Base-by-base conservation (phyloP, 2,888 invertebrate genomes). In the Pyrrhia umbra region DNA sequence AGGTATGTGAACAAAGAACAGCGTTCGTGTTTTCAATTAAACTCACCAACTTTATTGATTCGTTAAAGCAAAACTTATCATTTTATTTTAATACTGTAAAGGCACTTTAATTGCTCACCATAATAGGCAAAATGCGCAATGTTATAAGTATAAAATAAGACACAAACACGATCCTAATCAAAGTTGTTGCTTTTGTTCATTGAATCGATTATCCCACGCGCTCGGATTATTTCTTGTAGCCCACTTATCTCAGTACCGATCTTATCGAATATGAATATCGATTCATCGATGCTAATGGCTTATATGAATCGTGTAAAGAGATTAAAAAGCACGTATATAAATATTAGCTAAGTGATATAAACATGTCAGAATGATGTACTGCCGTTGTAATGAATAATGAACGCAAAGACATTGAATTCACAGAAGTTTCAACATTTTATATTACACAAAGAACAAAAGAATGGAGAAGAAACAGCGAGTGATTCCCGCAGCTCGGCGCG, bases 121-220 rank as follows among this genome's bases (percentile, higher is more conserved):
- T 61, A 65, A 52, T 45, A 45, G 60, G 62, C 65, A 52, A 63
- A 66, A 83, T 68, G 62, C 72, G 64, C 73, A 76, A 75, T 74
- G 73, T 81, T 80, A 69, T 72, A 80, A 82, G 82, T 81, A 47
- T 79, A 76, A 79, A 84, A 80, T 84, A 74, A 86, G 85, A 85
- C 83, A 83, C 85, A 86, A 87, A 85, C 81, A 81, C 76, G 86
- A 87, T 87, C 77, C 70, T 85, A 85, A 90, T 88, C 88, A 79
- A 68, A 79, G 78, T 76, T 82, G 81, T 82, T 83, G 83, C 85
- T 87, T 89, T 89, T 89, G 88, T 91, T 87, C 85, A 86, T 86
- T 87, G 88, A 88, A 88, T 89, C 86, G 84, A 88, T 92, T 89
- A 91, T 88, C 89, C 90, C 88, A 90, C 88, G 88, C 88, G 82